Evolutionary conservation across 2,113 vertebrate species (phyloP), one percentile per base, ranked within the genome.

Genomic region (Corvus moneduloides): DNA sequence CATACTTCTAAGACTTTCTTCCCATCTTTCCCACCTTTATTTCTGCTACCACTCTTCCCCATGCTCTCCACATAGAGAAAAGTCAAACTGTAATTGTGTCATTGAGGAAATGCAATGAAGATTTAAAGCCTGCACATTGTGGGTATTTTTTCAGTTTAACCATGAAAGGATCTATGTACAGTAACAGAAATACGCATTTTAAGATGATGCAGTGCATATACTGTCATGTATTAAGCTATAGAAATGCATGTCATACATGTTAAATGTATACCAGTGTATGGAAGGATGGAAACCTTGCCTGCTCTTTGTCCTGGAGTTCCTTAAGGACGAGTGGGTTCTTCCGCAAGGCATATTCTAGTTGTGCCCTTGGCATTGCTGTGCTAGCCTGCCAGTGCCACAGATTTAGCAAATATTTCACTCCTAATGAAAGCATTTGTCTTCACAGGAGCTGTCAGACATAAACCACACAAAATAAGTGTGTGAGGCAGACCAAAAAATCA

Each of bases 371-470:
- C 30, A 48, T 11, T 39, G 21, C 26, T 44, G 16, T 35, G 3
- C 22, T 74, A 0, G 0, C 27, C 21, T 44, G 16, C 11, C 16
- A 46, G 17, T n/a, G 28, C 16, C 30, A 54, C 27, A 83, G 49
- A 44, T 55, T 55, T 32, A 39, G 9, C 4, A n/a, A 17, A 55
- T 51, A 43, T 72, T 91, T 55, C 37, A 54, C 16, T 77, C 27
- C 26, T 52, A 27, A 43, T 56, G 37, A 64, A 55, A 77, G 2
- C 16, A 32, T 48, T 10, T 2, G 7, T 84, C 16, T 63, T 89
- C 55, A 27, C 11, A 28, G 51, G 26, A 66, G 17, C 59, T 69
- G 74, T 55, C 24, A 84, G 39, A 64, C 11, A 41, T 46, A 69
- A 84, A 55, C 19, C 11, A 39, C 32, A 30, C 7, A 6, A 61